A percentile compares a stretch with the other conserved stretches of the same genome.
Evolutionary conservation across 2,113 vertebrate species (phyloP).

Genomic region (Corythornis vintsioides): DNA sequence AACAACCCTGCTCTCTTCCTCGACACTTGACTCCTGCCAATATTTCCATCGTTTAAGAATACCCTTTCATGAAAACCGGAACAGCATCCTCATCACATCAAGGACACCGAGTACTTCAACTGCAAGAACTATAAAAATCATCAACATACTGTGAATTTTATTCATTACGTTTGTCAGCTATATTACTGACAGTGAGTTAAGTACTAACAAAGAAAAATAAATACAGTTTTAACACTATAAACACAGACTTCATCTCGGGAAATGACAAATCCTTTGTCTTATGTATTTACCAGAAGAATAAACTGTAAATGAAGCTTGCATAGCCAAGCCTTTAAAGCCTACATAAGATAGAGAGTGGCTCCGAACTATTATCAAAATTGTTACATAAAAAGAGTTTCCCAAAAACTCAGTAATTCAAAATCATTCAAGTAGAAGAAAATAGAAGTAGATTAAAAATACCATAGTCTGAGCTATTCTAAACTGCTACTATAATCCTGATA

Average conservation of each 20-base stretch:
- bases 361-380: neutral
- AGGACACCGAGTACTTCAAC: constrained; percentile 25
- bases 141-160: neutral
- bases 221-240: neutral
- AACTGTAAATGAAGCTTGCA: neutral
- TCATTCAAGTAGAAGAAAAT: neutral
- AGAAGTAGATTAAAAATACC: neutral
- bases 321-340: neutral
- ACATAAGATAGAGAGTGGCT: neutral
- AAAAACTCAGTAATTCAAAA: neutral
- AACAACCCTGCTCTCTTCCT: neutral
- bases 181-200: neutral
- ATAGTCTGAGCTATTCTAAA: neutral
- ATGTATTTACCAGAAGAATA: neutral
- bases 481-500: neutral
- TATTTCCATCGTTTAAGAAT: neutral
- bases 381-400: neutral
- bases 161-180: neutral
- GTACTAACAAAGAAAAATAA: neutral
- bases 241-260: neutral
- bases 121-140: constrained; percentile 33
- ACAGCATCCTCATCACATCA: neutral
- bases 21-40: neutral
- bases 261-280: neutral
- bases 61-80: neutral